Conservation (phyloP, 2,888 invertebrate genomes). For the Tortrix viridana region DNA sequence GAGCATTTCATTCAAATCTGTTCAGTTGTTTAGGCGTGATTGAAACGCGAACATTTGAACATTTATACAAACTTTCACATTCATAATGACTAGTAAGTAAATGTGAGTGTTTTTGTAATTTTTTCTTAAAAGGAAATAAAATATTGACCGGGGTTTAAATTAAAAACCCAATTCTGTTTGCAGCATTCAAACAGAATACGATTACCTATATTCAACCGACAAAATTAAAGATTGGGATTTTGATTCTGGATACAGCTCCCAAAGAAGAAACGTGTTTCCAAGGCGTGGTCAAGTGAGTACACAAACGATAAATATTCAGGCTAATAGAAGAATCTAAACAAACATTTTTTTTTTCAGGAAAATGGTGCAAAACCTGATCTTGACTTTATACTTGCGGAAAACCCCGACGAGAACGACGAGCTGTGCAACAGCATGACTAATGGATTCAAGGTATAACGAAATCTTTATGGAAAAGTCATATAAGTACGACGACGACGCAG, state of each 20-base stretch:
- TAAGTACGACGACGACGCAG: too few relatives aligned
- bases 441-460: slow-evolving; percentile 12
- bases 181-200: slow-evolving; percentile 24
- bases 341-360: slow-evolving; percentile 7
- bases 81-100: too few relatives aligned
- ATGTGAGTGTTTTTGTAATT: too few relatives aligned
- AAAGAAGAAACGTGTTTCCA: slow-evolving; percentile 8
- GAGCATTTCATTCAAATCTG: too few relatives aligned
- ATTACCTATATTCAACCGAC: slow-evolving; percentile 12
- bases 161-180: not conserved
- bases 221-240: slow-evolving; percentile 17
- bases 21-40: too few relatives aligned
- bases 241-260: slow-evolving; percentile 7
- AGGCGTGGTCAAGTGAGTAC: slow-evolving; percentile 11
- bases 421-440: slow-evolving; percentile 24
- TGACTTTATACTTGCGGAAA: slow-evolving; percentile 1
- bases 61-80: too few relatives aligned
- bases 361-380: slow-evolving; percentile 26
- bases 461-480: too few relatives aligned
- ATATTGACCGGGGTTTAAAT: too few relatives aligned
- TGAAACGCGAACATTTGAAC: too few relatives aligned
- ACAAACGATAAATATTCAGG: not conserved
- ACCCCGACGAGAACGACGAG: slow-evolving; percentile 3
- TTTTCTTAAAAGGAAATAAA: too few relatives aligned
- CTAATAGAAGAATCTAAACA: too few relatives aligned